Conservation (phyloP, 1,140 invertebrate species). For the Hesperophylax magnus region DNA sequence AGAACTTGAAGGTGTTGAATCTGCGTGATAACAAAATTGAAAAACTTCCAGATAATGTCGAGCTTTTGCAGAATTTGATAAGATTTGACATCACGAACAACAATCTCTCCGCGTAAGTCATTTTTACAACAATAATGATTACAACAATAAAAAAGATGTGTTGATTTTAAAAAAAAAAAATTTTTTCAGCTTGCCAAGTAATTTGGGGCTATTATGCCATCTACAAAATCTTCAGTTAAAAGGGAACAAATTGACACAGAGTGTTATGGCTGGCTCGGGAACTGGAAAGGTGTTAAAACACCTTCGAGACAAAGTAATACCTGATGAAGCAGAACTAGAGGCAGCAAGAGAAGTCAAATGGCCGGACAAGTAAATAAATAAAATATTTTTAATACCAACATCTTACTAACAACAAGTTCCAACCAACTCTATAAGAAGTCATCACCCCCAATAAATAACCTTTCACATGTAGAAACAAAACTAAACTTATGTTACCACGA, state of each 20-base stretch:
- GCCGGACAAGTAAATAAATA: conserved; percentile 76
- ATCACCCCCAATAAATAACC: too few species aligned
- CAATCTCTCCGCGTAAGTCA: conserved; percentile 77
- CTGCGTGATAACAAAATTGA: conserved; percentile 83
- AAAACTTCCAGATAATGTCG: conserved; percentile 83
- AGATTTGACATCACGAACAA: conserved; percentile 90
- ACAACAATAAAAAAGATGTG: not conserved
- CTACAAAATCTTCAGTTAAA: conserved; percentile 87
- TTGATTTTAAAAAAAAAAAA: not conserved
- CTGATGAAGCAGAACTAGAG: conserved; percentile 63
- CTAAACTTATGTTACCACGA: too few species aligned
- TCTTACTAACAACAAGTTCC: too few species aligned
- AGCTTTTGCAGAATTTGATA: conserved; percentile 80
- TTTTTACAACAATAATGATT: not conserved
- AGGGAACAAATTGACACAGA: conserved; percentile 85
- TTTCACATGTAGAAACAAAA: too few species aligned
- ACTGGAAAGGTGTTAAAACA: conserved; percentile 86
- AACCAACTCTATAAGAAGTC: too few species aligned
- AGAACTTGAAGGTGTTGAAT: conserved; percentile 81
- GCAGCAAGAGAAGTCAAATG: conserved; percentile 63
- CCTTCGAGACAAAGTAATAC: conserved; percentile 76
- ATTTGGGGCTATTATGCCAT: conserved; percentile 82
- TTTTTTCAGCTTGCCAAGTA: conserved; percentile 79
- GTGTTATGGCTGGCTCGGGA: conserved; percentile 85
- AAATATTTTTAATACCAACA: not conserved